Base-by-base conservation (phyloP, 2,797 vertebrate species). In the Cossypha caffra region DNA sequence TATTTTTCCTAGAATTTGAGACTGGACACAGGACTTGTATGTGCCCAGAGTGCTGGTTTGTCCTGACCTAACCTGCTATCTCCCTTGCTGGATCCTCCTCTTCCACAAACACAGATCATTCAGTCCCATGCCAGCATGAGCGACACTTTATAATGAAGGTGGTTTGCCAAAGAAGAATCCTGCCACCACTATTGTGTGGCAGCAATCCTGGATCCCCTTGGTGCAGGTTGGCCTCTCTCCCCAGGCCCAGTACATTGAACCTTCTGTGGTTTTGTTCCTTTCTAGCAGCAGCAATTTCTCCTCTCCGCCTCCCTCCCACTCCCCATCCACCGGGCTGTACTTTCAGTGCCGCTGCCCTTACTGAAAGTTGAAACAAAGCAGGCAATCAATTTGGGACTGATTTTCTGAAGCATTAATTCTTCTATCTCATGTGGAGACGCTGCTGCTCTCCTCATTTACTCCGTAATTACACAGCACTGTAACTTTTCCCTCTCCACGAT, bases 371-470 rank as follows among this genome's bases (percentile, higher is more conserved):
- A 87, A 80, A 88, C 48, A 61, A 86, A 84, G 80, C 23, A 3
- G 25, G 37, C 47, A 90, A 58, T 66, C 19, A 12, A 4, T 68
- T 55, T 24, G 19, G 84, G 77, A 79, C 31, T 86, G 33, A 43
- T 62, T 84, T 93, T 81, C 73, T 68, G 14, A 9, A 58, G 68
- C 35, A 2, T 54, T 93, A 64, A 81, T 86, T 94, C 66, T 93
- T 83, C 38, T 79, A 71, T 68, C 76, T 93, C 77, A 90, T 4
- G 10, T 7, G 7, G 91, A 58, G 71, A 94, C 1, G 5, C 81
- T 62, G 58, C 91, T 58, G 77, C n/a, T 96, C 42, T 92, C 93
- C 86, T 92, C 43, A 6, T 90, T 93, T 81, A 76, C 74, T 94
- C 86, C 16, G 4, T 86, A 88, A 78, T 88, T 94, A 75, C 4